Base-by-base conservation (phyloP, 1,140 invertebrate species). In the Diorhabda elongata region DNA sequence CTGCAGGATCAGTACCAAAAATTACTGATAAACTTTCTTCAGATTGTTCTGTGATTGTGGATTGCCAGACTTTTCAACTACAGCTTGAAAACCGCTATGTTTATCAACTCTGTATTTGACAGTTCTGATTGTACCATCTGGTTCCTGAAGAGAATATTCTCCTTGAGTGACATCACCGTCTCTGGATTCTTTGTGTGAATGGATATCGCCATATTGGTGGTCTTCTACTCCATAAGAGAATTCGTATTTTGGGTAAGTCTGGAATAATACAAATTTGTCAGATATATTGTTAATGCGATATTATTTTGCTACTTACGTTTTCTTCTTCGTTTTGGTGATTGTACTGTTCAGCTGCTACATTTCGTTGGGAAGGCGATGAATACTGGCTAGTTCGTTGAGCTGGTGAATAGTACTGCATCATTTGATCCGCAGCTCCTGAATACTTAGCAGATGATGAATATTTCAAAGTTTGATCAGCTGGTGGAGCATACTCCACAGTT, bases 51-150 rank as follows among this genome's bases (percentile, higher is more conserved):
- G 59, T 47, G 9, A n/a, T 5, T 47, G 42, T 8, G 68, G 65
- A 8, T 69, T 6, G 11, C 68, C 83, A 47, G 84, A 81, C 75
- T 84, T 85, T 73, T 83, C 78, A 58, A 85, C 83, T 44, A 84
- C 84, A 74, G 83, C 82, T 56, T 85, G 80, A 79, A 89, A 89
- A 8, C 89, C 89, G 71, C 85, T 87, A 73, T 88, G 85, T 69
- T 89, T 87, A 76, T 91, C 89, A 43, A 89, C 89, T 2, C 87
- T 88, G 79, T 91, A 91, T 74, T 88, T 85, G 56, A 90, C 89
- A 3, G 83, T 86, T 63, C 86, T 81, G 64, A 86, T 82, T 4
- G 84, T 84, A 44, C 86, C 86, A 76, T 85, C 84, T 68, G 84
- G 83, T 74, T 85, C 84, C 68, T 84, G 80, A 62, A 84, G 68